These are phyloP conservation scores for Tyrannus savana DNA, from an alignment of 2,113 vertebrate species.

Conservation along the genomic window DNA sequence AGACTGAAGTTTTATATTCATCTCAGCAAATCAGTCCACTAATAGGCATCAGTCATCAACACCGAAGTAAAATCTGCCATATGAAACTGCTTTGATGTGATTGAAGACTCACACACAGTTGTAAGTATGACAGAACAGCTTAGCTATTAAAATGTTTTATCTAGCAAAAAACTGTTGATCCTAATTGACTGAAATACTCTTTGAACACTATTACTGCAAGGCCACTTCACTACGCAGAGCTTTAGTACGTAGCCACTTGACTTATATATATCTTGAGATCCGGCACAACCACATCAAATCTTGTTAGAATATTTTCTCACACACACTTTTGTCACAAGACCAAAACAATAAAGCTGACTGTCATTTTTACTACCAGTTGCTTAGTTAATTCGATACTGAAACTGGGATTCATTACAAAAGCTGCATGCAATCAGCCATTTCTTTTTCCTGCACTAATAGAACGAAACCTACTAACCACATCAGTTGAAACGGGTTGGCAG, in stretches of 20 bases:
- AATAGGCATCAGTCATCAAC: conserved; percentile 53
- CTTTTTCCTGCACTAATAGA: background rate
- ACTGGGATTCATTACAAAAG: conserved; percentile 39
- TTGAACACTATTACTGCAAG: conserved; percentile 23
- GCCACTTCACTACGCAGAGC: background rate
- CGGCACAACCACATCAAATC: conserved; percentile 21
- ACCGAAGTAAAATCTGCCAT: conserved; percentile 45
- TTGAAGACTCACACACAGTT: conserved; percentile 11
- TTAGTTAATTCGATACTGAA: conserved; percentile 45
- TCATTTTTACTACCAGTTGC: conserved; percentile 58
- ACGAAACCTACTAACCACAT: conserved; percentile 21
- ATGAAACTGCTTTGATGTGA: conserved; percentile 60
- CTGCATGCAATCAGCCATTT: conserved; percentile 29
- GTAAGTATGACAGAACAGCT: conserved; percentile 19
- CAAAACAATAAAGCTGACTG: conserved; percentile 38
- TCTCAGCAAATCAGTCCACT: conserved; percentile 52
- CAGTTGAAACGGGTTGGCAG: background rate
- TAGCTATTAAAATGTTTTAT: conserved; percentile 52
- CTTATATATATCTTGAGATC: background rate
- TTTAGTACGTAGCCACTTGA: background rate
- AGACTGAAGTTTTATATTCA: conserved; percentile 48
- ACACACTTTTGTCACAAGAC: conserved; percentile 3
- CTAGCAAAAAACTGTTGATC: conserved; percentile 30
- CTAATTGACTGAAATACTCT: conserved; percentile 47
- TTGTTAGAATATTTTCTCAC: conserved; percentile 39